A percentile compares a stretch with the other conserved stretches of the same genome.
Evolutionary conservation across 2,888 invertebrate species (phyloP).

Genomic region (Atethmia centrago): DNA sequence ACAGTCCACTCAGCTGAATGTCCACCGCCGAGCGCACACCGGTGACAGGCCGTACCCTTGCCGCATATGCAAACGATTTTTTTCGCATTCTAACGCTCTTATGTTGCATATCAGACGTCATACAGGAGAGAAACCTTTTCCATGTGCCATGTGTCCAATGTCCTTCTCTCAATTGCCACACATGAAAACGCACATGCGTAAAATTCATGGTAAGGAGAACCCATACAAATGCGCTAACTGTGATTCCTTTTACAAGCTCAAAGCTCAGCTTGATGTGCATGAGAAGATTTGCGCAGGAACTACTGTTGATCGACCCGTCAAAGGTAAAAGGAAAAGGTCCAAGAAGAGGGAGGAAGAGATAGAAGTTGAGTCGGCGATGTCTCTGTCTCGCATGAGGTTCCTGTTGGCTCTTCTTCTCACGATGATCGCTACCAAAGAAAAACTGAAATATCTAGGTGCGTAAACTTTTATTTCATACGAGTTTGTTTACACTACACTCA

Average conservation of each 20-base stretch:
- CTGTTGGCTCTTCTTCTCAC: conserved; percentile 95
- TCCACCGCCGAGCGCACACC: conserved; percentile 95
- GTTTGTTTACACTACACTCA: conserved; percentile 76
- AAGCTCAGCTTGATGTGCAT: conserved; percentile 93
- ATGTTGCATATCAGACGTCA: conserved; percentile 95
- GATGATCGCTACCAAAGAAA: conserved; percentile 95
- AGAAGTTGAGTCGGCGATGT: conserved; percentile 90
- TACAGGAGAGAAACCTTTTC: conserved; percentile 96
- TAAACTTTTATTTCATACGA: conserved; percentile 80
- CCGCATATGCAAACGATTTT: conserved; percentile 94
- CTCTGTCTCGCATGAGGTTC: conserved; percentile 94
- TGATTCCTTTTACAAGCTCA: conserved; percentile 93
- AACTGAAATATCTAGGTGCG: conserved; percentile 94
- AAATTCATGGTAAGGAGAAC: conserved; percentile 94
- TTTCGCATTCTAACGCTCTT: conserved; percentile 96
- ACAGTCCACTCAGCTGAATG: conserved; percentile 95
- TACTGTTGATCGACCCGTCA: conserved; percentile 52
- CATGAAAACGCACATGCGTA: conserved; percentile 96
- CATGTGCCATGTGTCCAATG: conserved; percentile 92
- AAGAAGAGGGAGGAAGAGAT: conserved; percentile 45
- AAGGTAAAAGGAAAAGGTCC: conserved; percentile 36
- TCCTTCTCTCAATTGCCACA: conserved; percentile 96
- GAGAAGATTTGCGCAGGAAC: conserved; percentile 86
- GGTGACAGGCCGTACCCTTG: conserved; percentile 96
- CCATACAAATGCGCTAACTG: conserved; percentile 95